Evolutionary conservation across 2,888 invertebrate genomes (phyloP).

Genomic region (Germaria angustata): DNA sequence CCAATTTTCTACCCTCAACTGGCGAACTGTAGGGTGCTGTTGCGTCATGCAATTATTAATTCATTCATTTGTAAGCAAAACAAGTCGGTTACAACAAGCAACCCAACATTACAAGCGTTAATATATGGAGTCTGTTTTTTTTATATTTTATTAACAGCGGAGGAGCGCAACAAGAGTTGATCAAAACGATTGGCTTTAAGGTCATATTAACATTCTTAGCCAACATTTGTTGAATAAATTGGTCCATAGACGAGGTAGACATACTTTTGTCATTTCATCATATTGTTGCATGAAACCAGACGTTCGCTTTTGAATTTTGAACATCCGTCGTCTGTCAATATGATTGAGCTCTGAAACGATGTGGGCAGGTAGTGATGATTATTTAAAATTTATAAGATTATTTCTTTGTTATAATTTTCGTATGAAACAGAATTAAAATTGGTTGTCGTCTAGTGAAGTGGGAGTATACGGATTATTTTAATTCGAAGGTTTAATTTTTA

Average conservation of each 20-base stretch:
- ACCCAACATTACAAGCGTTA: neutral
- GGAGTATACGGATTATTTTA: no score
- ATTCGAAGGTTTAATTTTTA: no score
- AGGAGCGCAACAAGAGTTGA: neutral
- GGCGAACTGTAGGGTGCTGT: neutral
- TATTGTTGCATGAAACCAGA: no score
- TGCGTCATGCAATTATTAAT: constrained; percentile 37
- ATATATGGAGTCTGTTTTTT: constrained; percentile 13
- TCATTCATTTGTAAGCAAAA: constrained; percentile 14
- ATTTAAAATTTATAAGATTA: neutral
- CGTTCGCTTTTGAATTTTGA: neutral
- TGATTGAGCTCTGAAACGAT: neutral
- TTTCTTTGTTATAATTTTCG: no score
- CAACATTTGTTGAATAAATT: neutral
- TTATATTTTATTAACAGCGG: neutral
- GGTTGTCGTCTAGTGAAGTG: neutral
- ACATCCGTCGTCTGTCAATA: neutral
- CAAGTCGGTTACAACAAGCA: neutral
- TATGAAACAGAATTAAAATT: no score
- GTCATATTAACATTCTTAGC: constrained; percentile 2
- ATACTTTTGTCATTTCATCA: constrained; percentile 2
- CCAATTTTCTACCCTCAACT: no score
- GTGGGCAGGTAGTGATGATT: neutral
- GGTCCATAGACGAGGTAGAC: constrained; percentile 3
- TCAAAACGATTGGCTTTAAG: constrained; percentile 4